phyloP scores from a whole-genome alignment of 64 coral and sea anemone genomes.

The Dendrophyllia cribrosa region DNA sequence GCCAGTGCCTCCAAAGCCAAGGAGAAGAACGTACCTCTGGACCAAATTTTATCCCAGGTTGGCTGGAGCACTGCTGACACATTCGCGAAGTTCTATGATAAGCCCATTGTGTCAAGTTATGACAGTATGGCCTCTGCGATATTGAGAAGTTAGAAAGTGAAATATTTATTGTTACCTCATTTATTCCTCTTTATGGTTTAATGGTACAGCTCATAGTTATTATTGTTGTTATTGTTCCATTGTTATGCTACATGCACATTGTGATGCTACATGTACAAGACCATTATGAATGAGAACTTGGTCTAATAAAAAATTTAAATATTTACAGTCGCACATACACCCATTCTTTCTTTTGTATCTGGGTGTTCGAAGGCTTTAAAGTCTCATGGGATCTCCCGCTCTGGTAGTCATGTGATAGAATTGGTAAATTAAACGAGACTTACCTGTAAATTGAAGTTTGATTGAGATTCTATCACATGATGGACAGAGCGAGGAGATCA shows the following conservation, averaged over 20 bases:
- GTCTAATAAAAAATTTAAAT: background rate
- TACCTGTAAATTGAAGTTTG: too few relatives aligned
- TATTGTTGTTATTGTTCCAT: background rate
- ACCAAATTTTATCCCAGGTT: background rate
- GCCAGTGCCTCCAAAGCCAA: constrained; percentile 28
- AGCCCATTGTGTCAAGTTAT: background rate
- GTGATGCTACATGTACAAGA: too few relatives aligned
- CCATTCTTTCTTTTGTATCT: background rate
- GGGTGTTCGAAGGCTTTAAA: constrained; percentile 68
- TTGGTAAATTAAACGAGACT: background rate
- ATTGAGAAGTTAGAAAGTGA: constrained; percentile 43
- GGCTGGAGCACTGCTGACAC: constrained; percentile 6
- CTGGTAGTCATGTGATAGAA: constrained; percentile 37
- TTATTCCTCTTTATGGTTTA: background rate
- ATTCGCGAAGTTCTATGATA: constrained; percentile 12
- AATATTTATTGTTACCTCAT: background rate
- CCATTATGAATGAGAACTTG: background rate
- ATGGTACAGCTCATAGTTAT: constrained; percentile 14
- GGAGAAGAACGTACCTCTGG: constrained; percentile 14
- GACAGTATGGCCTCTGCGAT: constrained; percentile 53
- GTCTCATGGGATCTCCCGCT: constrained; percentile 62
- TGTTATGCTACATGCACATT: background rate
- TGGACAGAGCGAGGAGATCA: too few relatives aligned
- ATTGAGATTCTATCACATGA: too few relatives aligned
- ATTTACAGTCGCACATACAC: background rate